Evolutionary conservation across 2,113 vertebrate species (phyloP), one percentile per base, ranked within the genome.

Genomic region (Strix aluco): DNA sequence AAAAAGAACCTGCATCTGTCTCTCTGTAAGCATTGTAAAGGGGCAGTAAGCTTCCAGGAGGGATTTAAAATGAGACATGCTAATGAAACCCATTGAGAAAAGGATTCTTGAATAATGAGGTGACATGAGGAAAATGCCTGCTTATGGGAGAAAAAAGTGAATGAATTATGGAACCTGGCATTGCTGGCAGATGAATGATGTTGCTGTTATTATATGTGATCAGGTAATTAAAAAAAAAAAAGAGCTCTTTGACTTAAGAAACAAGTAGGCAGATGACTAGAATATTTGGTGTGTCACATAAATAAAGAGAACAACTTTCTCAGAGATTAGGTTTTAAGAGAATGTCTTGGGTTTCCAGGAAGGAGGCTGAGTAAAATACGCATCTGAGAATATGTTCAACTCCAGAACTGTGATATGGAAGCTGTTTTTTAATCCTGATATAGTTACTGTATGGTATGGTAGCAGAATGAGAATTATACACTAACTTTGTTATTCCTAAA

Each of bases 401-500:
- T 74, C 52, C 34, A 62, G 51, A 78, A 84, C 38, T 61, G 29
- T 36, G 57, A 32, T 10, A 15, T 13, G 22, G 19, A 87, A 65
- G 25, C 9, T 88, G 36, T 7, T 83, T 88, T 81, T 52, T 59
- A 74, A 36, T 77, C 59, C 26, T 73, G 26, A 26, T 77, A 4
- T 1, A 36, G 46, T 81, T 75, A n/a, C 32, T 88, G n/a, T 49
- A 77, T 84, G 17, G 13, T 81, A 8, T 51, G 54, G 51, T 36
- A 79, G 54, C 67, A 51, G 26, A 78, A 80, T 86, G 70, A 90
- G 82, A 95, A 94, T 61, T 38, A 13, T 52, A 7, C 63, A 73
- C 57, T 75, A 63, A 96, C 52, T 87, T 81, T 81, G 63, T 62
- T 96, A 69, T 84, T 91, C 87, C 49, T 97, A 44, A 92, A 88